Conservation (phyloP, 2,888 invertebrate species). For the Drosophila stalkeri region DNA sequence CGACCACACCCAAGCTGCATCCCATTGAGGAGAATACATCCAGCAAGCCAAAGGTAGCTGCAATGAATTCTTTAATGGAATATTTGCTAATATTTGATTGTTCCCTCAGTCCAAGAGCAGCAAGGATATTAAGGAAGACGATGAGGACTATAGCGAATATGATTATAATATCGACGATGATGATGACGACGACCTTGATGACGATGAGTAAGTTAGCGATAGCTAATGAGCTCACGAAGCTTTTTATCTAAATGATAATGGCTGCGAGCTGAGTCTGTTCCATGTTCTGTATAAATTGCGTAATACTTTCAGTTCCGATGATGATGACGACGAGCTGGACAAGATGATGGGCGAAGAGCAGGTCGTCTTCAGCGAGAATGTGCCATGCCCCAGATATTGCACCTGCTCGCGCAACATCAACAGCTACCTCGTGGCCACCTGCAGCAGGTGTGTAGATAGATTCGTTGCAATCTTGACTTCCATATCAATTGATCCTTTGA, state of each 20-base stretch:
- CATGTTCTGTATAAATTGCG: neutral
- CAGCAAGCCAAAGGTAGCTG: constrained; percentile 55
- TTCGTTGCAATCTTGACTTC: too few species aligned
- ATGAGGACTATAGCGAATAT: constrained; percentile 65
- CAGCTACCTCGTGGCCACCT: constrained; percentile 88
- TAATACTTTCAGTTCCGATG: constrained; percentile 46
- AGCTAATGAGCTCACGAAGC: constrained; percentile 3
- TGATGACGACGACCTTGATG: constrained; percentile 68
- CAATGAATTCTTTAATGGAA: too few species aligned
- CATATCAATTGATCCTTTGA: neutral
- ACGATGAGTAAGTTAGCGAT: constrained; percentile 58
- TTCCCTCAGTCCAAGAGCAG: constrained; percentile 54
- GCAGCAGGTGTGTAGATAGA: constrained; percentile 86
- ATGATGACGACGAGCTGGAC: constrained; percentile 78
- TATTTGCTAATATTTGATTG: neutral
- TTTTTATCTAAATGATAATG: neutral
- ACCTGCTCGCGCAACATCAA: constrained; percentile 87
- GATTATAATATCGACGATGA: constrained; percentile 68
- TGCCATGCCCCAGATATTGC: constrained; percentile 88
- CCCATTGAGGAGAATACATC: constrained; percentile 55
- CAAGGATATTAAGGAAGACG: constrained; percentile 46
- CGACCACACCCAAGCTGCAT: constrained; percentile 53
- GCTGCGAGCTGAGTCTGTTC: neutral
- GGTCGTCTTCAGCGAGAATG: constrained; percentile 82
- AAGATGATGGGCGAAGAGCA: constrained; percentile 81